A percentile compares a stretch with the other conserved stretches of the same genome.
Conservation (phyloP, 2,888 invertebrate species). For the Pyrochroa serraticornis region DNA sequence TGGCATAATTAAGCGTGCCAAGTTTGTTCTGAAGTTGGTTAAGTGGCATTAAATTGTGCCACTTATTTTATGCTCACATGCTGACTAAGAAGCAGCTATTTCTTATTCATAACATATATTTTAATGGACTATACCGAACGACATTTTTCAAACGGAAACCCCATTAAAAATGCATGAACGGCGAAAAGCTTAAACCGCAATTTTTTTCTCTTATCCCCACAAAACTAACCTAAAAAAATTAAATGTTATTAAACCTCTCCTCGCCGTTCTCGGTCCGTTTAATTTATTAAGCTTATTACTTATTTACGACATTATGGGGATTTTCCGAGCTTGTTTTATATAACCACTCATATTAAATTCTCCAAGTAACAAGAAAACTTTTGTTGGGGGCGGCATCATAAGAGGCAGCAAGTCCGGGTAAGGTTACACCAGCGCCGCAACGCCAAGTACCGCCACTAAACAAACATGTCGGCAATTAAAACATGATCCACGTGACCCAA, state of each 20-base stretch:
- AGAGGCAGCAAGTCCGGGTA: constrained; percentile 23
- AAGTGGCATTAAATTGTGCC: too few relatives aligned
- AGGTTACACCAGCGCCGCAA: constrained; percentile 35
- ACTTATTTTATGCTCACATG: too few relatives aligned
- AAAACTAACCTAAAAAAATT: too few relatives aligned
- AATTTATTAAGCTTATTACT: constrained; percentile 7
- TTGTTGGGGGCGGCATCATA: constrained; percentile 1
- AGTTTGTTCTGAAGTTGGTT: too few relatives aligned
- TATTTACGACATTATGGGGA: constrained; percentile 14
- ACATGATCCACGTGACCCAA: constrained; percentile 54
- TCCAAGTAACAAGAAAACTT: constrained; percentile 27
- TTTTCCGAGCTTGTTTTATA: constrained; percentile 7
- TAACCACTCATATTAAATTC: constrained; percentile 22
- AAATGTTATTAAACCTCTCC: background rate
- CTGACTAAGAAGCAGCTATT: too few relatives aligned
- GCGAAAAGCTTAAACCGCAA: too few relatives aligned
- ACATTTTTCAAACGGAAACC: too few relatives aligned
- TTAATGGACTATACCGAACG: too few relatives aligned
- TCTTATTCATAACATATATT: too few relatives aligned
- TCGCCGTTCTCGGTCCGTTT: background rate
- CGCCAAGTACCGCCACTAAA: constrained; percentile 40
- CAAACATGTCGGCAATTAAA: constrained; percentile 54
- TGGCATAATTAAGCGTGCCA: too few relatives aligned
- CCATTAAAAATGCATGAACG: too few relatives aligned
- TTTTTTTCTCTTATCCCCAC: too few relatives aligned